Conservation (phyloP, 2,888 invertebrate genomes). For the Platerodrilus igneus region DNA sequence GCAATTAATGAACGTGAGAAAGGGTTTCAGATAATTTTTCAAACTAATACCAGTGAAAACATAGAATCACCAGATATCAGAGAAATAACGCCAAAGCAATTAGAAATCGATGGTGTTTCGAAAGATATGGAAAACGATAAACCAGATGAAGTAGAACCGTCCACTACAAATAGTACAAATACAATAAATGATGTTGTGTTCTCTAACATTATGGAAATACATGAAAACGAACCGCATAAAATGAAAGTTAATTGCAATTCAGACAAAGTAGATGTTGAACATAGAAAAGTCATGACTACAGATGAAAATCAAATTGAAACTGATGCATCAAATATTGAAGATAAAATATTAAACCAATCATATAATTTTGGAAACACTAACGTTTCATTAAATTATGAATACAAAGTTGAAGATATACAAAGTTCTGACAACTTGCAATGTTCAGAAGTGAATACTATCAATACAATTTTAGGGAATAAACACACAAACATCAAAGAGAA, state of each 20-base stretch:
- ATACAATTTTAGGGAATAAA: too few species aligned
- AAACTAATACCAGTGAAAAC: neutral
- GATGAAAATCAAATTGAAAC: neutral
- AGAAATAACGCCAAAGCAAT: neutral
- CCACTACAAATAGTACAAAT: neutral
- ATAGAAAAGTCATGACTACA: neutral
- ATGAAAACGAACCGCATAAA: neutral
- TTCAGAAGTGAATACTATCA: too few species aligned
- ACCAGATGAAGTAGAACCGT: neutral
- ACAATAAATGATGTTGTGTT: conserved; percentile 3
- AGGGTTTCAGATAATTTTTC: neutral
- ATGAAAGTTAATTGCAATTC: neutral
- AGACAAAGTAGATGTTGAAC: neutral
- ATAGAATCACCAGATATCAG: neutral
- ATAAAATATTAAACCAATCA: too few species aligned
- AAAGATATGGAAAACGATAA: neutral
- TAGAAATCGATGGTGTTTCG: conserved; percentile 1
- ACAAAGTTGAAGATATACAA: too few species aligned
- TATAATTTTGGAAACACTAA: too few species aligned
- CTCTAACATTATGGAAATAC: too few species aligned
- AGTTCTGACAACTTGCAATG: too few species aligned
- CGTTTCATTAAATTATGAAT: too few species aligned
- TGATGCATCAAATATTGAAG: too few species aligned
- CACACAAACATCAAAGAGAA: too few species aligned
- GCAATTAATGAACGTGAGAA: conserved; percentile 4